phyloP scores from a whole-genome alignment of 2,113 vertebrate genomes.

The Gambusia affinis region DNA sequence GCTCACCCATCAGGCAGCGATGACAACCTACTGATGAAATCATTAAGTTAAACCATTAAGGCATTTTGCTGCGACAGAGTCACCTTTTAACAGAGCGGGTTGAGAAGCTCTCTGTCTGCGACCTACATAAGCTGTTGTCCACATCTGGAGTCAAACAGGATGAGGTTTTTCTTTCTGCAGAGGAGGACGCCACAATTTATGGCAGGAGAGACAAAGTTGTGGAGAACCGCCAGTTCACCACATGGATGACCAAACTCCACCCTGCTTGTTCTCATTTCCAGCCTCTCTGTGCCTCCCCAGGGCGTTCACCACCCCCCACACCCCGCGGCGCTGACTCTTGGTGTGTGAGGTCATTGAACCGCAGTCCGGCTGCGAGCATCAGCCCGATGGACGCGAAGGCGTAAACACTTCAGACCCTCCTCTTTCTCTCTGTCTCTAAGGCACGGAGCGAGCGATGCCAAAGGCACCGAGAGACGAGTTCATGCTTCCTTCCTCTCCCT shows the following conservation, averaged over 20 bases:
- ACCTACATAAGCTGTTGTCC: slow-evolving; percentile 55
- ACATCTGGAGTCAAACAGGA: slow-evolving; percentile 66
- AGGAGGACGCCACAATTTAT: slow-evolving; percentile 59
- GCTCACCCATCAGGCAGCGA: slow-evolving; percentile 26
- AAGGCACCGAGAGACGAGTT: slow-evolving; percentile 33
- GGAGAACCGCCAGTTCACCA: slow-evolving; percentile 18
- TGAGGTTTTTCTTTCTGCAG: slow-evolving; percentile 38
- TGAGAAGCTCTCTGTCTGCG: slow-evolving; percentile 21
- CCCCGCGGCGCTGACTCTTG: neutral
- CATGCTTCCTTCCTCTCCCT: slow-evolving; percentile 62
- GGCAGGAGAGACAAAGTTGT: slow-evolving; percentile 48
- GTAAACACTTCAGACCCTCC: slow-evolving; percentile 37
- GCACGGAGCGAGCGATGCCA: slow-evolving; percentile 26
- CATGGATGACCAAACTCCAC: slow-evolving; percentile 29
- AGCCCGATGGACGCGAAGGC: slow-evolving; percentile 24
- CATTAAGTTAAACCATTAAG: too few species aligned
- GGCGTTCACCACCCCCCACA: slow-evolving; percentile 3
- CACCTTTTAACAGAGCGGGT: slow-evolving; percentile 22
- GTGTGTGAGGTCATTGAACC: slow-evolving; percentile 52
- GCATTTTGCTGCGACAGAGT: neutral
- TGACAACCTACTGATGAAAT: slow-evolving; percentile 3
- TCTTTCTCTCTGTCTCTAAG: slow-evolving; percentile 48
- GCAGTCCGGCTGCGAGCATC: slow-evolving; percentile 27
- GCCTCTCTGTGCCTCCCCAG: slow-evolving; percentile 30
- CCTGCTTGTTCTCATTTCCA: slow-evolving; percentile 11